Evolutionary conservation across 2,888 invertebrate species (phyloP).

Genomic region (Dryadula phaetusa): DNA sequence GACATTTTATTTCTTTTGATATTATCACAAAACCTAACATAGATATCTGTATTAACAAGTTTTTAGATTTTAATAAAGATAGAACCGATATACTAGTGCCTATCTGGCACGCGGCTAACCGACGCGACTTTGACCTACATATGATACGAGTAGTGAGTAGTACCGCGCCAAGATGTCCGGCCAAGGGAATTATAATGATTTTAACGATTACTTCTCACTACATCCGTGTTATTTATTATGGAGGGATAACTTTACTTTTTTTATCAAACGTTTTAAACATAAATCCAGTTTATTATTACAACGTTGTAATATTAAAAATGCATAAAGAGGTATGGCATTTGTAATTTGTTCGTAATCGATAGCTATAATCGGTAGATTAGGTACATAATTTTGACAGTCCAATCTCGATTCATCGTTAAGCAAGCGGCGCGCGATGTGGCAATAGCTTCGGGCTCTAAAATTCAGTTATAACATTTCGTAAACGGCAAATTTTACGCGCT

Average conservation of each 20-base stretch:
- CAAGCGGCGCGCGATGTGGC: slow-evolving; percentile 70
- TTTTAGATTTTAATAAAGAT: slow-evolving; percentile 35
- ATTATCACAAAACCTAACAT: neutral
- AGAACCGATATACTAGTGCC: slow-evolving; percentile 51
- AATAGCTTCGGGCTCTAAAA: slow-evolving; percentile 76
- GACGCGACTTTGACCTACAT: slow-evolving; percentile 76
- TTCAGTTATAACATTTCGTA: slow-evolving; percentile 81
- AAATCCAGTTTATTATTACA: neutral
- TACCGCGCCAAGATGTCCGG: slow-evolving; percentile 65
- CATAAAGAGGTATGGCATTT: slow-evolving; percentile 21
- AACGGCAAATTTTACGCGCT: slow-evolving; percentile 80
- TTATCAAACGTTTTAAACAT: neutral
- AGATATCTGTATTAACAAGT: slow-evolving; percentile 6
- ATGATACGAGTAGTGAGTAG: slow-evolving; percentile 55
- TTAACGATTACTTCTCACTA: slow-evolving; percentile 18
- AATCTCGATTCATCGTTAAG: slow-evolving; percentile 73
- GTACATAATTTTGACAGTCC: slow-evolving; percentile 62
- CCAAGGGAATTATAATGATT: slow-evolving; percentile 60
- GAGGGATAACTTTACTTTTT: neutral
- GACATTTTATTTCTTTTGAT: neutral
- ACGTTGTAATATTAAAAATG: neutral
- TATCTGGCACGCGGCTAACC: slow-evolving; percentile 59
- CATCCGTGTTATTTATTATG: slow-evolving; percentile 9
- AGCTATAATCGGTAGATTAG: slow-evolving; percentile 51
- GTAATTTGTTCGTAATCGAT: slow-evolving; percentile 37